Evolutionary conservation across 2,797 vertebrate species (phyloP), one percentile per base, ranked within the genome.

Genomic region (Sebastes umbrosus): DNA sequence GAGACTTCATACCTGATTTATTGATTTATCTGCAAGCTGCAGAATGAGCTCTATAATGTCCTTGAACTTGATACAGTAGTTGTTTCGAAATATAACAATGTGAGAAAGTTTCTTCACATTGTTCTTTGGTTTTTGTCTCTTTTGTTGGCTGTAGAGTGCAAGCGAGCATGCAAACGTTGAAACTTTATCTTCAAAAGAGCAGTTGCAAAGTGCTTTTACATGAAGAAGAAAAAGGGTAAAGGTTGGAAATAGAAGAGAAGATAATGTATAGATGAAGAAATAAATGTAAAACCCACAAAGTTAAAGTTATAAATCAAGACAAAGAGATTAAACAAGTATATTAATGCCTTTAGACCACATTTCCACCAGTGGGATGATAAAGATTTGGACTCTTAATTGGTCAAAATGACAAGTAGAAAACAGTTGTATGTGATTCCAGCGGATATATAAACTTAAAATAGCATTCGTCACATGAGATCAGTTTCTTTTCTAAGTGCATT

Each of bases 151-250:
- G 43, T 46, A 18, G 16, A 18, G 43, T 25, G 22, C 3, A 16
- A 43, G n/a, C 5, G 6, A 43, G 0, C 2, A n/a, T n/a, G 5
- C 1, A 27, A 32, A 50, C 27, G 4, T 36, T 43, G 0, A 43
- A 43, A 43, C 14, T 16, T 0, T 43, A 43, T 43, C 14, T 0
- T 43, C 14, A 16, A 43, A 43, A 43, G 2, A 43, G 9, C n/a
- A 18, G 4, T 52, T 54, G 5, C 32, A 62, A 43, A 36, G 27
- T n/a, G 3, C 34, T 1, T 59, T 32, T 11, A 14, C 10, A 6
- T 1, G 14, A 6, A 14, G 18, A 24, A n/a, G 4, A 39, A 12
- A 57, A 31, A 31, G 2, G 11, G 18, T 2, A 4, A 6, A 6
- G 2, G 18, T 10, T 0, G 6, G 46, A 24, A 11, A 12, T 5